A percentile compares a stretch with the other conserved stretches of the same genome.
Evolutionary conservation across 2,113 vertebrate species (phyloP).

Genomic region (Takifugu bimaculatus): DNA sequence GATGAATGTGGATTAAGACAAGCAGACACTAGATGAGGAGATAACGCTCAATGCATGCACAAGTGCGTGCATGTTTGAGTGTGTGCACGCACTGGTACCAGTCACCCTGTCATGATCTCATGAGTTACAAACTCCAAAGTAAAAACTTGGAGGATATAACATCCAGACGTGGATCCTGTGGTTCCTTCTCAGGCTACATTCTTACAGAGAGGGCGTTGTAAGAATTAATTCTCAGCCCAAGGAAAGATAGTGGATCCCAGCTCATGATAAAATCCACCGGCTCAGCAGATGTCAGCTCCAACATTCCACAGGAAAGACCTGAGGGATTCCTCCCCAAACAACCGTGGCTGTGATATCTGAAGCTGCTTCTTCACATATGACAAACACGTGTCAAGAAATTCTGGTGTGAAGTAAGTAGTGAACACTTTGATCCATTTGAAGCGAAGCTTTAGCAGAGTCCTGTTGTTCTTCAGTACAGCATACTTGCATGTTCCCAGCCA

Average conservation of each 20-base stretch:
- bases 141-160: background rate
- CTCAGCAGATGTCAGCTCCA: constrained; percentile 14
- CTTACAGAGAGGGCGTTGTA: constrained; percentile 8
- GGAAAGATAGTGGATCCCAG: constrained; percentile 18
- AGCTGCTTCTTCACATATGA: constrained; percentile 7
- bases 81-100: constrained; percentile 62
- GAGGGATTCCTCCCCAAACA: constrained; percentile 4
- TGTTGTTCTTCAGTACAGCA: too few relatives aligned
- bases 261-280: constrained; percentile 23
- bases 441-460: too few relatives aligned
- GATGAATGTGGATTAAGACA: constrained; percentile 44
- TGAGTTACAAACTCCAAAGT: background rate
- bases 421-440: constrained; percentile 16
- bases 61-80: constrained; percentile 13
- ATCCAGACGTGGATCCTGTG: background rate
- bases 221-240: background rate
- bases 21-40: constrained; percentile 11
- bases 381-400: background rate
- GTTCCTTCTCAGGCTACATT: constrained; percentile 3
- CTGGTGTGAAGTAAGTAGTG: background rate
- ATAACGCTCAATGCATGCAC: constrained; percentile 1
- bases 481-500: too few relatives aligned
- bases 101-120: constrained; percentile 61
- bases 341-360: background rate
- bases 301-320: constrained; percentile 37